A percentile compares a stretch with the other conserved stretches of the same genome.
Conservation (phyloP, 2,797 vertebrate species). For the Benthosema pterotum region DNA sequence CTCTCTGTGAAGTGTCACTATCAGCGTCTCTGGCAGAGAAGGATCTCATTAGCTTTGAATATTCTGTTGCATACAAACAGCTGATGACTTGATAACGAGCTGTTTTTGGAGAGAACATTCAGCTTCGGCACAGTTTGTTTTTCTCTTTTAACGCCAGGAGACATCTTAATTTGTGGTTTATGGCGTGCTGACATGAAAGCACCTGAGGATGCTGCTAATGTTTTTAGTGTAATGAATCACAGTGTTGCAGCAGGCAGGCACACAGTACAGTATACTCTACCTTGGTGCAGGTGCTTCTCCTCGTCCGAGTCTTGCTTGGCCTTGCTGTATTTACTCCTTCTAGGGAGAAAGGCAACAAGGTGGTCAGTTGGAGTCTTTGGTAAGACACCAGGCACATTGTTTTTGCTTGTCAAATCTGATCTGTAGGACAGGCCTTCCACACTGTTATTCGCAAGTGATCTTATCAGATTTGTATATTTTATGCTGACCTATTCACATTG, state of each 20-base stretch:
- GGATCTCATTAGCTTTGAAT: slow-evolving; percentile 64
- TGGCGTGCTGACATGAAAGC: slow-evolving; percentile 27
- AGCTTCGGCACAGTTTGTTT: slow-evolving; percentile 52
- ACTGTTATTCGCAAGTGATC: no score
- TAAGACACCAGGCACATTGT: no score
- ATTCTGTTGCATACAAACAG: slow-evolving; percentile 53
- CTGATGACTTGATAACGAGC: slow-evolving; percentile 72
- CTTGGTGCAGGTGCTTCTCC: slow-evolving; percentile 96
- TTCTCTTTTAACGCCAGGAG: slow-evolving; percentile 34
- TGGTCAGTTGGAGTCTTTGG: slow-evolving; percentile 35
- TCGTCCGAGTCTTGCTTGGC: slow-evolving; percentile 97
- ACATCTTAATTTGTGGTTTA: slow-evolving; percentile 45
- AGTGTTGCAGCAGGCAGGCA: slow-evolving; percentile 21
- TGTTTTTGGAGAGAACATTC: slow-evolving; percentile 59
- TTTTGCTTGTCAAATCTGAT: no score
- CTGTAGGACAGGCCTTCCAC: no score
- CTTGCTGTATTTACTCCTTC: slow-evolving; percentile 97
- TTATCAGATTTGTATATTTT: no score
- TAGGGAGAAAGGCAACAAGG: slow-evolving; percentile 68
- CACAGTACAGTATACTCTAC: slow-evolving; percentile 82
- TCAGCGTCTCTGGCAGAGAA: slow-evolving; percentile 44
- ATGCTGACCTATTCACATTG: no score
- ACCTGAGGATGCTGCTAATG: slow-evolving; percentile 50
- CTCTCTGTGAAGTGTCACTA: slow-evolving; percentile 49
- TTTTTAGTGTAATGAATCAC: slow-evolving; percentile 37